These are phyloP conservation scores for Uromys caudimaculatus DNA, from an alignment of 2,797 vertebrate genomes.

Conservation along the genomic window DNA sequence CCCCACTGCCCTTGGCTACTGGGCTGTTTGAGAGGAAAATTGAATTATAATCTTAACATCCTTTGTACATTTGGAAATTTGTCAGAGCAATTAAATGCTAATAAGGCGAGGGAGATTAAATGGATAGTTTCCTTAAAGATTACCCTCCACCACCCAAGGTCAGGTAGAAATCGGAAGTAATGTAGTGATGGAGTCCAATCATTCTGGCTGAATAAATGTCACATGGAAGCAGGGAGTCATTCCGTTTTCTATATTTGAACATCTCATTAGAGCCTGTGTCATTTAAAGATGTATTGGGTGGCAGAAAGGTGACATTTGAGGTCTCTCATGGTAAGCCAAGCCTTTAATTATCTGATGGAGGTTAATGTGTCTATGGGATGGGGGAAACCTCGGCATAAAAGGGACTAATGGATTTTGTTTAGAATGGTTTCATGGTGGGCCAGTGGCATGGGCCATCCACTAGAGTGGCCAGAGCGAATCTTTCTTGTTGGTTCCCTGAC, in stretches of 20 bases:
- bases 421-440: conserved; percentile 63
- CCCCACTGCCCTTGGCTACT: conserved; percentile 55
- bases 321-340: conserved; percentile 83
- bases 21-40: conserved; percentile 63
- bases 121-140: conserved; percentile 83
- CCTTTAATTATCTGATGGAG: conserved; percentile 86
- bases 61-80: conserved; percentile 80
- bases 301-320: conserved; percentile 83
- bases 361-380: conserved; percentile 80
- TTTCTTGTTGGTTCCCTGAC: not conserved
- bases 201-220: conserved; percentile 82
- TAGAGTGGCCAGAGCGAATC: not conserved
- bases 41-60: conserved; percentile 79
- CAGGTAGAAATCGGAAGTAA: conserved; percentile 83
- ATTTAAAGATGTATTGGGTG: conserved; percentile 82
- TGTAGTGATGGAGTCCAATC: conserved; percentile 68
- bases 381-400: conserved; percentile 59
- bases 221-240: conserved; percentile 77
- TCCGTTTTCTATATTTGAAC: conserved; percentile 85
- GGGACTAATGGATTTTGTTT: conserved; percentile 75
- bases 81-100: conserved; percentile 84
- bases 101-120: conserved; percentile 81
- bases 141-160: conserved; percentile 79
- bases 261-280: conserved; percentile 85
- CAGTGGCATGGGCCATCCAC: fast-evolving